phyloP scores from a whole-genome alignment of 2,888 invertebrate species.

The Neelides folsomi region DNA sequence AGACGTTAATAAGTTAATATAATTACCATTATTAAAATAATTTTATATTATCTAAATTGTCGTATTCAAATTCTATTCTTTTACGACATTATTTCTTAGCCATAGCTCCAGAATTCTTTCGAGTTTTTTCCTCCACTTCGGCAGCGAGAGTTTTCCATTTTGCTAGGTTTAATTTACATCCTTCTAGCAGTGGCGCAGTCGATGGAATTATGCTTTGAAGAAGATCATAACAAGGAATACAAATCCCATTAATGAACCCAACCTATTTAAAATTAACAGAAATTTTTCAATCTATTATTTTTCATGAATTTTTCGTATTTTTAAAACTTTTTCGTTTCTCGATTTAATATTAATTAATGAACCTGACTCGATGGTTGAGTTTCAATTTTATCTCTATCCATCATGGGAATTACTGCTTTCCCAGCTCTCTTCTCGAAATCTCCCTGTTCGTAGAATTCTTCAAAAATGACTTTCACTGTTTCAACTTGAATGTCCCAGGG shows the following conservation, averaged over 20 bases:
- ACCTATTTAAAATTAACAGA: constrained; percentile 47
- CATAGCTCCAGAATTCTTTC: too few species aligned
- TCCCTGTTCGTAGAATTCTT: constrained; percentile 67
- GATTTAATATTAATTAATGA: too few species aligned
- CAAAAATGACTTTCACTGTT: constrained; percentile 66
- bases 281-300: too few species aligned
- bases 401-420: constrained; percentile 62
- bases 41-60: too few species aligned
- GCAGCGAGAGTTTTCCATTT: constrained; percentile 46
- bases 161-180: constrained; percentile 50
- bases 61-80: not conserved
- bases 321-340: too few species aligned
- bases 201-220: constrained; percentile 54
- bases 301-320: too few species aligned
- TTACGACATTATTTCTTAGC: too few species aligned
- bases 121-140: constrained; percentile 32
- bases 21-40: too few species aligned
- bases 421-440: constrained; percentile 58
- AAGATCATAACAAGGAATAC: constrained; percentile 63
- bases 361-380: constrained; percentile 65
- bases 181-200: constrained; percentile 54
- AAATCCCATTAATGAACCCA: constrained; percentile 65
- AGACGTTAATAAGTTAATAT: too few species aligned
- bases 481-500: constrained; percentile 69
- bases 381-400: constrained; percentile 59